A percentile compares a stretch with the other conserved stretches of the same genome.
phyloP scores from a whole-genome alignment of 2,888 invertebrate genomes.

The Linyphia triangularis region DNA sequence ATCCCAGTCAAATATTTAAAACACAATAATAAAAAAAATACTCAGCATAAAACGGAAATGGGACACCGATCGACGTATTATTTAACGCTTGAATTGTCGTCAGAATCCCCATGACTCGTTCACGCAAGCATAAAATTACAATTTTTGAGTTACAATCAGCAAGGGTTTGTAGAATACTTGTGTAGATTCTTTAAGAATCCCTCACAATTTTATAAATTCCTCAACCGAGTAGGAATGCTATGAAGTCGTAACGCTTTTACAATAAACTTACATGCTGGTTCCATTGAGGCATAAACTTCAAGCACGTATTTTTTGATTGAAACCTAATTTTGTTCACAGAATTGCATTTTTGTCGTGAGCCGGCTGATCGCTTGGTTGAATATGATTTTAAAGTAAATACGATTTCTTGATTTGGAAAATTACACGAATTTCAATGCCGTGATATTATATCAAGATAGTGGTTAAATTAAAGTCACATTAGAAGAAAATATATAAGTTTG shows the following conservation, averaged over 20 bases:
- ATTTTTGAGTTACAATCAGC: conserved; percentile 16
- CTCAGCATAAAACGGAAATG: not conserved
- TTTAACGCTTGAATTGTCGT: conserved; percentile 6
- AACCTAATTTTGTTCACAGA: no score
- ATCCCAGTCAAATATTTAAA: not conserved
- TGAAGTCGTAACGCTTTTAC: no score
- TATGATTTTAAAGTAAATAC: no score
- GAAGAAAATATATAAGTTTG: no score
- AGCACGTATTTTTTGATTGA: no score
- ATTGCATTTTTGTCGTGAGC: no score
- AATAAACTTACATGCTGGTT: not conserved
- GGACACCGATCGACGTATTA: not conserved
- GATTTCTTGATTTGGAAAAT: no score
- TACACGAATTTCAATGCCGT: no score
- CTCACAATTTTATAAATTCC: not conserved
- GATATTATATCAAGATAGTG: no score
- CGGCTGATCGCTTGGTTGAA: no score
- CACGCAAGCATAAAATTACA: conserved; percentile 41
- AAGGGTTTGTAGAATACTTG: not conserved
- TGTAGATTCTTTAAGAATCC: not conserved
- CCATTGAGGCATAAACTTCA: not conserved
- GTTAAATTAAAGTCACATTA: no score
- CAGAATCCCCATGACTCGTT: not conserved
- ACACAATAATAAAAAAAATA: not conserved
- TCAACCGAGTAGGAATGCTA: not conserved